phyloP scores from a whole-genome alignment of 2,797 vertebrate genomes.

The Petrocephalus schoutedeni region DNA sequence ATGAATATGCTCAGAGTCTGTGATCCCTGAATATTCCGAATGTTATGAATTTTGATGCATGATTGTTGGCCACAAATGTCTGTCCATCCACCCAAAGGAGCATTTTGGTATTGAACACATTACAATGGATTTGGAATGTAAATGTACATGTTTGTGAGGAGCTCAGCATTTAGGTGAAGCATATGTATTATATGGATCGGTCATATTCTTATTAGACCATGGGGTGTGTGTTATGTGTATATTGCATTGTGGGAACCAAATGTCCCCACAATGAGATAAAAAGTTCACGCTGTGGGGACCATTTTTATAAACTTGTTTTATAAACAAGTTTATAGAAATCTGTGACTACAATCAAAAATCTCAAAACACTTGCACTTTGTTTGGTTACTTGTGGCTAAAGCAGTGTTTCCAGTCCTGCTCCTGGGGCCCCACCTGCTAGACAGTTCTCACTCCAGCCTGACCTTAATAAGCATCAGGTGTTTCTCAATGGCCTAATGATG shows the following conservation, averaged over 20 bases:
- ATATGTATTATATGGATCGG: not conserved
- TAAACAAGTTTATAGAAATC: not conserved
- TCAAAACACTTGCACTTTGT: not conserved
- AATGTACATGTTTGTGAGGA: not conserved
- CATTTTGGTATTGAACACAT: not conserved
- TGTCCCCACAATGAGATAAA: not conserved
- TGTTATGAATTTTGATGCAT: not conserved
- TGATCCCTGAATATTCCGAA: not conserved
- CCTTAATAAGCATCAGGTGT: too few species aligned
- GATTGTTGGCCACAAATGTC: not conserved
- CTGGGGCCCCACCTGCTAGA: too few species aligned
- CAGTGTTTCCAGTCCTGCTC: too few species aligned
- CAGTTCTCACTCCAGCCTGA: too few species aligned
- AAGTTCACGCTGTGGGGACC: too few species aligned
- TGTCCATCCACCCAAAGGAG: not conserved
- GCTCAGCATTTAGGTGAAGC: not conserved
- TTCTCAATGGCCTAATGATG: too few species aligned
- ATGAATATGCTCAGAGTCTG: not conserved
- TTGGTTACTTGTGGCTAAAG: not conserved
- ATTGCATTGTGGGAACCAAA: not conserved
- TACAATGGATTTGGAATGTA: not conserved
- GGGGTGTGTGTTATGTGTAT: not conserved
- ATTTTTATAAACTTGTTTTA: too few species aligned
- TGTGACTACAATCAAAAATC: not conserved
- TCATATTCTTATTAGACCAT: not conserved